These are phyloP conservation scores for Phoxinus dragarum DNA, from an alignment of 2,797 vertebrate genomes.

Conservation along the genomic window DNA sequence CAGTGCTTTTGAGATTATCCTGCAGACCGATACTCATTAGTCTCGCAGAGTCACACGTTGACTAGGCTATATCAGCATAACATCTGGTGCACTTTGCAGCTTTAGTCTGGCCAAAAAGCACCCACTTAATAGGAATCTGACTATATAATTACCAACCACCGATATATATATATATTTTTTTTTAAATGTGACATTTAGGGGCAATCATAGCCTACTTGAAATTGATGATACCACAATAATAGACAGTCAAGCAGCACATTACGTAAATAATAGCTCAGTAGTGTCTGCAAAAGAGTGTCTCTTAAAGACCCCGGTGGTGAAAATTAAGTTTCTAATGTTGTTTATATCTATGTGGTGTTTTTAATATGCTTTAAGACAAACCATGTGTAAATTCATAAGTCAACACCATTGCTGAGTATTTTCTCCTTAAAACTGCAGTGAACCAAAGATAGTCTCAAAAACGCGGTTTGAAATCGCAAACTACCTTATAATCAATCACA, in stretches of 20 bases:
- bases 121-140: background rate
- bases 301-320: too few relatives aligned
- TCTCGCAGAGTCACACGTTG: conserved; percentile 1
- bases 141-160: background rate
- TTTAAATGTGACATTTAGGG: background rate
- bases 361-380: too few relatives aligned
- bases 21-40: conserved; percentile 36
- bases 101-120: background rate
- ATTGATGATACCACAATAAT: conserved; percentile 1
- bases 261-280: background rate
- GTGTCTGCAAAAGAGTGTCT: background rate
- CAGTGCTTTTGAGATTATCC: conserved; percentile 37
- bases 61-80: background rate
- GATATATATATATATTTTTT: background rate
- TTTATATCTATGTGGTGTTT: too few relatives aligned
- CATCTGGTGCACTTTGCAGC: conserved; percentile 11
- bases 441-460: too few relatives aligned
- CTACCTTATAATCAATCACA: too few relatives aligned
- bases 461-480: too few relatives aligned
- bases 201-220: background rate
- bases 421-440: too few relatives aligned
- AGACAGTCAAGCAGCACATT: background rate
- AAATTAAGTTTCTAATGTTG: too few relatives aligned
- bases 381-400: too few relatives aligned
- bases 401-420: too few relatives aligned